Evolutionary conservation across 2,797 vertebrate species (phyloP), one percentile per base, ranked within the genome.

Genomic region (Cynodonichthys magdalenae): DNA sequence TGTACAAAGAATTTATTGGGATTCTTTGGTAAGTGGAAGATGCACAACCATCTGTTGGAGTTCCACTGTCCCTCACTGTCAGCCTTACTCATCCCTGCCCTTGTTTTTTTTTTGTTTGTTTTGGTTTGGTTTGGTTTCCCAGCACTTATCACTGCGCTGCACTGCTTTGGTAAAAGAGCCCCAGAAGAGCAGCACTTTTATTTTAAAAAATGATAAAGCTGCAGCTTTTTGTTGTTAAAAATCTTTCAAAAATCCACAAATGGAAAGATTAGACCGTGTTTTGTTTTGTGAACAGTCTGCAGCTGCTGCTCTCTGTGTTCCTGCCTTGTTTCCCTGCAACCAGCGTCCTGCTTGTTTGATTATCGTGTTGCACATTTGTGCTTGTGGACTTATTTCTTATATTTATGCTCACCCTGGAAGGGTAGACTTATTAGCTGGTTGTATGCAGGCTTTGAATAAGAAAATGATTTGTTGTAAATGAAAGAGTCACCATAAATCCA

Each of bases 21-120:
- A 90, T 93, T 93, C 90, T 93, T 93, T 91, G 93, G 94, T 94
- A 94, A 94, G 94, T 94, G 85, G 82, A 88, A 49, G 78, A 92
- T 82, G 92, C 92, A 90, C 69, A 85, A 69, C 57, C 75, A 72
- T 79, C 53, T 78, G 49, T 49, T 1, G 10, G 77, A 81, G 83
- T 86, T 86, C 81, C 89, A 85, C 85, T 60, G 80, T 89, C 73
- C 86, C 83, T 59, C 53, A 12, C 44, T 0, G 77, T 88, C 86
- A 85, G 87, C 83, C 85, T 53, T 64, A 45, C 24, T n/a, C 47
- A 59, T 36, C 54, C 59, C 41, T 18, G 17, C 42, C 53, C 68
- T 54, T 66, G 24, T 24, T 24, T 24, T 24, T 24, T 24, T 24
- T 24, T 24, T 24, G 2, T 24, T 24, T 24, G 2, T 24, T 24